These are phyloP conservation scores for Arothron firmamentum DNA, from an alignment of 2,113 vertebrate species.

Conservation along the genomic window DNA sequence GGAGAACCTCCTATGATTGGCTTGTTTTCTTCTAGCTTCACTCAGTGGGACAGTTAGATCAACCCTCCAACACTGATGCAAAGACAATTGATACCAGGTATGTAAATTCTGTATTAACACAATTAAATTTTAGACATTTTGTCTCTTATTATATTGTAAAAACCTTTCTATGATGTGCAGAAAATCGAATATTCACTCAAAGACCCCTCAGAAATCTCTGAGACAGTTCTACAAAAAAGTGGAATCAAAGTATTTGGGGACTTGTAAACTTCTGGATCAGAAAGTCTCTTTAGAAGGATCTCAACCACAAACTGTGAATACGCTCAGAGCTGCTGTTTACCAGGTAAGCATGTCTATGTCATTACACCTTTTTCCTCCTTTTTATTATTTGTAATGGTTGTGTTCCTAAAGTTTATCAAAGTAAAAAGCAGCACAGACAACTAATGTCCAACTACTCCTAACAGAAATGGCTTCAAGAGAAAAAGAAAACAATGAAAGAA, in stretches of 20 bases:
- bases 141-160: no score
- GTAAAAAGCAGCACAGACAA: not conserved
- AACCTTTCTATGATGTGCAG: conserved; percentile 15
- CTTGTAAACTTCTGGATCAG: conserved; percentile 82
- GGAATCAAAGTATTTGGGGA: conserved; percentile 82
- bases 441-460: not conserved
- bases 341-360: conserved; percentile 86
- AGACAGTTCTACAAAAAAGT: conserved; percentile 51
- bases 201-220: conserved; percentile 39
- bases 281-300: conserved; percentile 65
- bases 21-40: conserved; percentile 42
- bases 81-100: conserved; percentile 57
- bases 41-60: conserved; percentile 24
- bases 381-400: not conserved
- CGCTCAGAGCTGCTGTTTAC: conserved; percentile 84
- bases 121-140: no score
- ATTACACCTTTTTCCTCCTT: not conserved
- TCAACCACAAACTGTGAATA: conserved; percentile 75
- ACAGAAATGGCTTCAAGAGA: conserved; percentile 91
- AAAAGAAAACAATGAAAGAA: conserved; percentile 76
- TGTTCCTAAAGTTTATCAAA: not conserved
- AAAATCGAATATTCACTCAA: conserved; percentile 40
- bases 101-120: not conserved
- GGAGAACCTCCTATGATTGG: not conserved
- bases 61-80: conserved; percentile 19